Percentiles rank a stretch among this genome's conserved stretches.
phyloP scores from a whole-genome alignment of 1,140 invertebrate genomes.

The Bacillus rossius region DNA sequence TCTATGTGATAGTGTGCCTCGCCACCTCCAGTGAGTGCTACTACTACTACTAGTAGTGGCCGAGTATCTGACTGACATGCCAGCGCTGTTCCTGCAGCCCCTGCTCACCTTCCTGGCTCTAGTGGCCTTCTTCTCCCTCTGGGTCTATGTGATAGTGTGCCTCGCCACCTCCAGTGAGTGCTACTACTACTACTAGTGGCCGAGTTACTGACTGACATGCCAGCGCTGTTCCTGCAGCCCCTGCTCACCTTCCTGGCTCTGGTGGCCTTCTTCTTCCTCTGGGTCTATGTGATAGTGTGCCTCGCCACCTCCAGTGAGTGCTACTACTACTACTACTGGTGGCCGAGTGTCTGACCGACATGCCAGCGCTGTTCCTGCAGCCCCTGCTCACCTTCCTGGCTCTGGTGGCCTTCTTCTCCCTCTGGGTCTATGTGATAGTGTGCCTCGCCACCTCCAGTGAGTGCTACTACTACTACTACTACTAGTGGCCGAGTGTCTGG shows the following conservation, averaged over 20 bases:
- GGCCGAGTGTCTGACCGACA: no score
- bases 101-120: slow-evolving; percentile 77
- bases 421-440: slow-evolving; percentile 77
- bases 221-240: slow-evolving; percentile 82
- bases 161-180: slow-evolving; percentile 64
- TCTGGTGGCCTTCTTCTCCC: slow-evolving; percentile 71
- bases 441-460: slow-evolving; percentile 65
- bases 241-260: slow-evolving; percentile 77
- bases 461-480: no score
- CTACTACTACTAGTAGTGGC: no score
- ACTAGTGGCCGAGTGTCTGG: no score
- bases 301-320: slow-evolving; percentile 64
- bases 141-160: slow-evolving; percentile 71
- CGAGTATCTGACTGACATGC: no score
- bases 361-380: slow-evolving; percentile 83
- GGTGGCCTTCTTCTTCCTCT: slow-evolving; percentile 74
- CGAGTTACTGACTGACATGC: no score
- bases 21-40: slow-evolving; percentile 66
- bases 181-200: no score
- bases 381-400: slow-evolving; percentile 80
- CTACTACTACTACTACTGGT: no score
- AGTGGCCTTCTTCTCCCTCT: slow-evolving; percentile 74
- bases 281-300: slow-evolving; percentile 71
- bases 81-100: slow-evolving; percentile 82
- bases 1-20: slow-evolving; percentile 65